Base-by-base conservation (phyloP, 53 echinoderm and acorn worm genomes). In the Paracentrotus lividus region DNA sequence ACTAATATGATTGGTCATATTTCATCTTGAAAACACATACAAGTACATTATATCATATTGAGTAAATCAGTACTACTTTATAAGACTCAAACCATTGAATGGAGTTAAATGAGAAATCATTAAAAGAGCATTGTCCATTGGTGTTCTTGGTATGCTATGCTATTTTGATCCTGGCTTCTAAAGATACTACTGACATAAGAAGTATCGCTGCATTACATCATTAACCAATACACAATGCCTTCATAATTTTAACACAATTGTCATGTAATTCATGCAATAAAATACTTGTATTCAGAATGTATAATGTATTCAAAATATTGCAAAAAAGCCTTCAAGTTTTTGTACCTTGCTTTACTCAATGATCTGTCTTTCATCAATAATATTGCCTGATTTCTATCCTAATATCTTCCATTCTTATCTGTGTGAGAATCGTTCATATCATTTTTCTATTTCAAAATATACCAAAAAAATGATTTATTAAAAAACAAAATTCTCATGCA, bases 291-390 rank as follows among this genome's bases (percentile, higher is more conserved):
- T 72, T 72, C 16, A 72, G 4, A 72, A 18, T 72, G 6, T 38
- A 20, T 0, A 12, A 20, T 40, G 81, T 18, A n/a, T 24, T 45
- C 72, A 72, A 15, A 72, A 72, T 38, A 36, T 12, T 72, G 24
- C 72, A 14, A 72, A 3, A 72, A 34, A 36, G 38, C 24, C 47
- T 12, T 49, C 20, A 27, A 18, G 42, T 45, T 9, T n/a, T 36
- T 15, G 4, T 18, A 72, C 81, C 81, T 81, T 81, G 47, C n/a
- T 47, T 49, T n/a, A 45, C 47, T 81, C 81, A 40, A 34, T 24
- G n/a, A n/a, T n/a, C n/a, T 47, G 81, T 81, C 81, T 81, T 81
- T 81, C 81, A 81, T 81, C n/a, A 47, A n/a, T 21, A 77, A 33
- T 3, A n/a, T 47, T 72, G 81, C 81, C 81, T 81, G 81, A 81